These are phyloP conservation scores for Ophiothrix spiculata DNA, from an alignment of 35 echinoderm and acorn worm genomes.

Conservation along the genomic window DNA sequence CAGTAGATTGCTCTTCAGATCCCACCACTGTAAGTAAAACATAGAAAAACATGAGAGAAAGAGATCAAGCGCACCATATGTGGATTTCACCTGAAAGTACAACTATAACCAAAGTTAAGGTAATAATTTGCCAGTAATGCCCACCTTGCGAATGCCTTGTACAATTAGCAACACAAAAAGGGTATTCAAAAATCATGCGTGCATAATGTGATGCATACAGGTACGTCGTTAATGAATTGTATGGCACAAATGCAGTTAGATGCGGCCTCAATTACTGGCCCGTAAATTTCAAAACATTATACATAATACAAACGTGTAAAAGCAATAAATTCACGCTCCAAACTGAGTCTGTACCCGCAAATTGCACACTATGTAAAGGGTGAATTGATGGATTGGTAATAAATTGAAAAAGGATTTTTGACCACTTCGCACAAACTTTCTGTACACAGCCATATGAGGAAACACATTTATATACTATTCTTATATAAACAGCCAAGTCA, in stretches of 20 bases:
- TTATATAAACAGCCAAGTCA: not conserved
- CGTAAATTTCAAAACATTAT: too few species aligned
- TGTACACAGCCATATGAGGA: not conserved
- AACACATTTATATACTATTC: not conserved
- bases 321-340: too few species aligned
- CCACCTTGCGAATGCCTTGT: not conserved
- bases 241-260: not conserved
- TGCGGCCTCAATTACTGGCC: not conserved
- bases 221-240: not conserved
- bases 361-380: too few species aligned
- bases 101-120: not conserved
- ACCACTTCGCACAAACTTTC: not conserved
- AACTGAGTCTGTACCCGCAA: too few species aligned
- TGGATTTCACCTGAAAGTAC: not conserved
- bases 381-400: too few species aligned
- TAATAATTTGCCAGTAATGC: not conserved
- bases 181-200: not conserved
- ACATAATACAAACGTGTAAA: too few species aligned
- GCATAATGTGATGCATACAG: not conserved
- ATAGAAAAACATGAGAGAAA: not conserved
- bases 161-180: not conserved
- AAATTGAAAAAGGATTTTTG: not conserved
- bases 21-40: constrained; percentile 66
- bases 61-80: not conserved
- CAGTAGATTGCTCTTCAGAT: constrained; percentile 57